phyloP scores from a whole-genome alignment of 1,140 invertebrate genomes.

The Drosophila biarmipes region DNA sequence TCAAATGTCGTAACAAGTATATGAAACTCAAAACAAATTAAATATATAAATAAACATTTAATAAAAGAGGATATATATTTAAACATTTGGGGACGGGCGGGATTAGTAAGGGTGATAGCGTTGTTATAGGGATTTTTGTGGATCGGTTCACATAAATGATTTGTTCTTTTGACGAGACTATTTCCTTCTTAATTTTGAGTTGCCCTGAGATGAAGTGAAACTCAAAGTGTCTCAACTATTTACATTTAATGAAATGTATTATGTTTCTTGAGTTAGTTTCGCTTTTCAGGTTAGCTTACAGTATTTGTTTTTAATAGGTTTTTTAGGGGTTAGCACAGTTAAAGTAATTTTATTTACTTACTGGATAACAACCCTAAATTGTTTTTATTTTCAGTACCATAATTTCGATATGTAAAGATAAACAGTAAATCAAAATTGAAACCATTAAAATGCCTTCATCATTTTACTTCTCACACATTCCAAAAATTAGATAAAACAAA shows the following conservation, averaged over 20 bases:
- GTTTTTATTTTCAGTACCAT: constrained; percentile 34
- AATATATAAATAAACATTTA: constrained; percentile 24
- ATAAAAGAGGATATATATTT: constrained; percentile 14
- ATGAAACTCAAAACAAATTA: constrained; percentile 67
- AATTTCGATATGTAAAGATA: constrained; percentile 72
- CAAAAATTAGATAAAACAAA: constrained; percentile 31
- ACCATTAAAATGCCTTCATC: constrained; percentile 54
- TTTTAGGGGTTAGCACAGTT: constrained; percentile 70
- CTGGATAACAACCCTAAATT: constrained; percentile 90
- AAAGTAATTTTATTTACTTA: constrained; percentile 87
- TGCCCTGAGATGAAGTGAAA: constrained; percentile 41
- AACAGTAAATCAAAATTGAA: constrained; percentile 63
- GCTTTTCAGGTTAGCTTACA: constrained; percentile 63
- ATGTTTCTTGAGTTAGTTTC: constrained; percentile 54
- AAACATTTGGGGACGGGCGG: constrained; percentile 22
- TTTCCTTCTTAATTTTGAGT: constrained; percentile 38
- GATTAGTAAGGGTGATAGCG: constrained; percentile 33
- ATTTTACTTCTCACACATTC: constrained; percentile 18
- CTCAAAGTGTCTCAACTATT: constrained; percentile 7
- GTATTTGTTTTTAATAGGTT: constrained; percentile 13
- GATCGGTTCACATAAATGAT: constrained; percentile 36
- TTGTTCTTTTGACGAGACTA: constrained; percentile 73
- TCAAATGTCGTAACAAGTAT: constrained; percentile 44
- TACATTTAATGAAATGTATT: constrained; percentile 18
- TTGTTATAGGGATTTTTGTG: constrained; percentile 7